Evolutionary conservation across 2,113 vertebrate genomes (phyloP).

Genomic region (Xiphophorus hellerii): DNA sequence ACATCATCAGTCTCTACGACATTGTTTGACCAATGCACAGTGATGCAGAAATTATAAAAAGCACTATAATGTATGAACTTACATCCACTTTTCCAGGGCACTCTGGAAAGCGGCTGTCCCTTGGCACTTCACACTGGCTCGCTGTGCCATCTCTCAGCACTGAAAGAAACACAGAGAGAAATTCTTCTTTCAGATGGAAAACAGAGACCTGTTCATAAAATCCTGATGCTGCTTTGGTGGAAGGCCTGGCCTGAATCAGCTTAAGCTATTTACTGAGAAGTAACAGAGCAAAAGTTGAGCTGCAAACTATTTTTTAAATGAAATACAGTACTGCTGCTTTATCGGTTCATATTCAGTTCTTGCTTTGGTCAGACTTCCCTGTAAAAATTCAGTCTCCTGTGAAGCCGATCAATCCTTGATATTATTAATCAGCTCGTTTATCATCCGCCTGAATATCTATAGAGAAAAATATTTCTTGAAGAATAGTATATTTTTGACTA

Average conservation of each 20-base stretch:
- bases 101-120: slow-evolving; percentile 91
- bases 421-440: too few species aligned
- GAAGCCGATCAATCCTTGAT: too few species aligned
- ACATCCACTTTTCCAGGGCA: slow-evolving; percentile 96
- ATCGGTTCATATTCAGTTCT: neutral
- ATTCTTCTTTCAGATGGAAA: neutral
- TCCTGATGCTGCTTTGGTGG: neutral
- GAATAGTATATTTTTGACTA: too few species aligned
- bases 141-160: slow-evolving; percentile 83
- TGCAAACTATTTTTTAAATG: neutral
- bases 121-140: slow-evolving; percentile 93
- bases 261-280: neutral
- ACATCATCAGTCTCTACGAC: neutral
- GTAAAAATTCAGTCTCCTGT: too few species aligned
- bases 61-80: slow-evolving; percentile 63
- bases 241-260: neutral
- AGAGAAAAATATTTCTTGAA: too few species aligned
- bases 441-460: too few species aligned
- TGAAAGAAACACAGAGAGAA: slow-evolving; percentile 26
- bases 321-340: neutral
- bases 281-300: neutral
- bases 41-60: neutral
- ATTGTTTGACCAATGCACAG: neutral
- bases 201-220: neutral
- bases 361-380: too few species aligned